Percentiles rank a stretch among this genome's conserved stretches.
Evolutionary conservation across 35 echinoderm and acorn worm genomes (phyloP).

Genomic region (Anneissia japonica): DNA sequence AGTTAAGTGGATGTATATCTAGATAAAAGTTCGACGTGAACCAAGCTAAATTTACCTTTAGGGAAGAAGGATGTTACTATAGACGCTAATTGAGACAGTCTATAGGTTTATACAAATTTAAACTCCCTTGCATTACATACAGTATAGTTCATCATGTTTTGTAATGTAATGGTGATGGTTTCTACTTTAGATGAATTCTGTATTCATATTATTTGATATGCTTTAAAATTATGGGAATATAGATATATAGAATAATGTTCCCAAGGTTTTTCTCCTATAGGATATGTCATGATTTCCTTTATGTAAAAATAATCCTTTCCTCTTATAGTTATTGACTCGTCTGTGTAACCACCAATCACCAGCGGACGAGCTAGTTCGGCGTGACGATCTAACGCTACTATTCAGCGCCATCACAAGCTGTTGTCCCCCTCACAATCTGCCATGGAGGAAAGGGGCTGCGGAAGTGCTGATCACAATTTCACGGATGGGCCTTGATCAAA

Average conservation of each 20-base stretch:
- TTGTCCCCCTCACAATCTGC: slow-evolving; percentile 80
- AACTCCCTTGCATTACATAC: too few species aligned
- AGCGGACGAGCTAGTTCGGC: slow-evolving; percentile 83
- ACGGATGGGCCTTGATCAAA: slow-evolving; percentile 78
- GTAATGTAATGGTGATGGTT: too few species aligned
- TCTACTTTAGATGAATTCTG: too few species aligned
- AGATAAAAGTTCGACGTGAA: too few species aligned
- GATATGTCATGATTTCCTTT: background rate
- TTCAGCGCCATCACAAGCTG: slow-evolving; percentile 95
- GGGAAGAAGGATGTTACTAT: too few species aligned
- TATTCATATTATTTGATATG: too few species aligned
- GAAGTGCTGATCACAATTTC: slow-evolving; percentile 91
- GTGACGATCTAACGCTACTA: slow-evolving; percentile 83
- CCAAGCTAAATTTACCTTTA: too few species aligned
- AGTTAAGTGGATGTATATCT: too few species aligned
- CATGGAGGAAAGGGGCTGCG: slow-evolving; percentile 98
- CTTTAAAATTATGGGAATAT: background rate
- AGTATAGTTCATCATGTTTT: too few species aligned
- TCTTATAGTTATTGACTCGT: slow-evolving; percentile 64
- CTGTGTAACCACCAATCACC: slow-evolving; percentile 72
- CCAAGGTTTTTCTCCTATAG: background rate
- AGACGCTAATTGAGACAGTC: too few species aligned
- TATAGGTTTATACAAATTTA: too few species aligned
- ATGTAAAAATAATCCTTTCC: too few species aligned
- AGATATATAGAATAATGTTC: background rate